A percentile compares a stretch with the other conserved stretches of the same genome.
These are phyloP conservation scores for Oncorhynchus gorbuscha DNA, from an alignment of 2,113 vertebrate species.

Conservation along the genomic window DNA sequence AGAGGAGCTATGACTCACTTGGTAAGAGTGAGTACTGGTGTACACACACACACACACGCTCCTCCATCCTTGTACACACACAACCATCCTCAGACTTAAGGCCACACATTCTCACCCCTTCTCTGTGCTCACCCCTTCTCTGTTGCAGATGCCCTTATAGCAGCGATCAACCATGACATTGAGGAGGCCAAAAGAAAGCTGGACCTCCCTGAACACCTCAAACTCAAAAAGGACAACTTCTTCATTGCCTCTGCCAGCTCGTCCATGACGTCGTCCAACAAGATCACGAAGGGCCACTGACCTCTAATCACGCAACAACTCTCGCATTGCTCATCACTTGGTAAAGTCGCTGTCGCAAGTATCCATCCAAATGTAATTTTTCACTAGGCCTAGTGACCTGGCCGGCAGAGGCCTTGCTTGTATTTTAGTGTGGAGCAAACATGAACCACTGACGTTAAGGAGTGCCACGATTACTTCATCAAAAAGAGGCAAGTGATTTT, in stretches of 20 bases:
- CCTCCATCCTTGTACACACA: too few species aligned
- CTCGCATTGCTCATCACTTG: too few species aligned
- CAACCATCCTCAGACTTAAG: not conserved
- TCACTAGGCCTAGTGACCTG: not conserved
- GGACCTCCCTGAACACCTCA: constrained; percentile 86
- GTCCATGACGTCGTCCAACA: constrained; percentile 49
- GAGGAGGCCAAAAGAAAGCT: constrained; percentile 85
- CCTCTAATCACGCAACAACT: not conserved
- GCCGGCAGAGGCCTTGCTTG: not conserved
- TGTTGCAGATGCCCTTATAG: constrained; percentile 85
- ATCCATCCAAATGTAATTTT: too few species aligned
- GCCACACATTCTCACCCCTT: not conserved
- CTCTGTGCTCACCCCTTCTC: not conserved
- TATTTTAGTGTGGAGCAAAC: not conserved
- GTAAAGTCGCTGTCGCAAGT: too few species aligned
- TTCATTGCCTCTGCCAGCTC: constrained; percentile 69
- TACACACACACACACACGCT: not conserved
- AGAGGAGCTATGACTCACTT: constrained; percentile 87
- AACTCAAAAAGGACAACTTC: constrained; percentile 87
- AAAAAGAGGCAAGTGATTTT: too few species aligned
- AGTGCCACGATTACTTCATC: too few species aligned
- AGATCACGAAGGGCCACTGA: constrained; percentile 82
- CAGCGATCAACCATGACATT: constrained; percentile 89
- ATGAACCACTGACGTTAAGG: not conserved
- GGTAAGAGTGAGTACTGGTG: constrained; percentile 68